Percentiles rank a stretch among this genome's conserved stretches.
Conservation (phyloP, 2,888 invertebrate genomes). For the Mimachlamys varia region DNA sequence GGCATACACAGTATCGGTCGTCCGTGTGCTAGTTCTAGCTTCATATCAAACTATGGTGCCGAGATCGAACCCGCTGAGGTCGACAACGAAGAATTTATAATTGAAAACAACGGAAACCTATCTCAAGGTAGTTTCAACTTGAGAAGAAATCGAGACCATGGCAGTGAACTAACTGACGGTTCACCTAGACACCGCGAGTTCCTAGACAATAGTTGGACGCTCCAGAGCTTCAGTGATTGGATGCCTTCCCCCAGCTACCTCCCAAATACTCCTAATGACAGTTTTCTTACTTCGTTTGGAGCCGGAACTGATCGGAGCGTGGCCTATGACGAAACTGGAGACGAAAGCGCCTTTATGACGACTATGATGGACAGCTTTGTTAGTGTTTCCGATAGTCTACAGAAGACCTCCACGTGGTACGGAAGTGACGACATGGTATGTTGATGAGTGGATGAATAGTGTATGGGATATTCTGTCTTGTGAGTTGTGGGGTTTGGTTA, state of each 20-base stretch:
- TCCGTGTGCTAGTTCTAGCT: constrained; percentile 24
- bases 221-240: background rate
- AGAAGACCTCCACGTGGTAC: constrained; percentile 30
- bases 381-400: background rate
- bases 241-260: background rate
- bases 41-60: background rate
- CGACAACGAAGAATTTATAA: background rate
- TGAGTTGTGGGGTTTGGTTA: too few relatives aligned
- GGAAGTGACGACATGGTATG: constrained; percentile 17
- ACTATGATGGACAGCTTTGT: constrained; percentile 8
- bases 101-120: background rate
- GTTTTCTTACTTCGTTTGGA: background rate
- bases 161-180: background rate
- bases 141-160: background rate
- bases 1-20: background rate
- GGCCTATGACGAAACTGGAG: background rate
- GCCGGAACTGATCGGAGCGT: background rate
- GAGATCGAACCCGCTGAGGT: background rate
- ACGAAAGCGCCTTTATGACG: background rate
- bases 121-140: background rate
- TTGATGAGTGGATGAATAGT: background rate
- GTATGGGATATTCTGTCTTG: too few relatives aligned
- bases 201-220: background rate
- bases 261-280: background rate
- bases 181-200: background rate